phyloP scores from a whole-genome alignment of 2,113 vertebrate species.

The Ginglymostoma cirratum region DNA sequence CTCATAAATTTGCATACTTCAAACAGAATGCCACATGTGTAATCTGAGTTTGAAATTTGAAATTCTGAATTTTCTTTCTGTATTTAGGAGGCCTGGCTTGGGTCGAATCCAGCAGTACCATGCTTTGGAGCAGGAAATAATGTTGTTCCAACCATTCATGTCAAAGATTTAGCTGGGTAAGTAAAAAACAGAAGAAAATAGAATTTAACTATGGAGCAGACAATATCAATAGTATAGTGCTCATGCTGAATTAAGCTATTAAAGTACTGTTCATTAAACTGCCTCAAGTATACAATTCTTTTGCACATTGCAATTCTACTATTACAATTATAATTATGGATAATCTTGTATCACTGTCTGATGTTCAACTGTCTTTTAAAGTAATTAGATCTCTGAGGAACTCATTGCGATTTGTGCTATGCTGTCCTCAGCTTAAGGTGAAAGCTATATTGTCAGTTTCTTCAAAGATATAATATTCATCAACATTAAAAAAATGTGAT shows the following conservation, averaged over 20 bases:
- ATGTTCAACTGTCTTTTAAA: not conserved
- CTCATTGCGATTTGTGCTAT: not conserved
- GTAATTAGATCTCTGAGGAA: not conserved
- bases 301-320: not conserved
- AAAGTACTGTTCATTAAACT: not conserved
- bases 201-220: not conserved
- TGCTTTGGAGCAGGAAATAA: constrained; percentile 78
- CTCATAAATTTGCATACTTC: not conserved
- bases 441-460: not conserved
- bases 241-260: not conserved
- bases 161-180: constrained; percentile 78
- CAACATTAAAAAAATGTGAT: not conserved
- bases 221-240: not conserved
- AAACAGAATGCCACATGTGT: not conserved
- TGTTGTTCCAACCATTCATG: constrained; percentile 74
- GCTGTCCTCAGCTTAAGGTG: not conserved
- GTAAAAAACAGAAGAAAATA: constrained; percentile 38
- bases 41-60: not conserved
- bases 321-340: not conserved
- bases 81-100: constrained; percentile 69
- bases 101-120: constrained; percentile 58
- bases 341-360: not conserved
- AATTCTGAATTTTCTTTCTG: not conserved
- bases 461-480: not conserved
- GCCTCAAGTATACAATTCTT: not conserved